Conservation (phyloP, 2,113 vertebrate species). For the Pelecanus crispus region DNA sequence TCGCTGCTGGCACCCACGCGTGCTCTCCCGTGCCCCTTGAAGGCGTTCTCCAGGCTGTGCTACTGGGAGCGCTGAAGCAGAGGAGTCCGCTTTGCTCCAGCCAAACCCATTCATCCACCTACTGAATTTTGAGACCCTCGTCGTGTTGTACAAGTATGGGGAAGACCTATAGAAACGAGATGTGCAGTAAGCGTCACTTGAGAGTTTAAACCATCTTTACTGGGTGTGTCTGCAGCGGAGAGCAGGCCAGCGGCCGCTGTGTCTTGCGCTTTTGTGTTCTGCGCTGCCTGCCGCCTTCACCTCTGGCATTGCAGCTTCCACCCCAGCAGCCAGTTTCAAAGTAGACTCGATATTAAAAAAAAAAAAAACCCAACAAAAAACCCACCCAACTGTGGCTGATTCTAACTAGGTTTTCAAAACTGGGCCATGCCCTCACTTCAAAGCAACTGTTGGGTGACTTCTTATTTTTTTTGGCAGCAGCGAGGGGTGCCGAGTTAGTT, state of each 20-base stretch:
- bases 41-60: fast-evolving
- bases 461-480: not conserved
- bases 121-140: fast-evolving
- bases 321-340: not conserved
- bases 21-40: fast-evolving
- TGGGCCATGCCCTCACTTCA: fast-evolving
- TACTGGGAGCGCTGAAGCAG: not conserved
- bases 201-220: fast-evolving
- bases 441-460: no score
- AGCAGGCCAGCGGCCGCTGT: fast-evolving
- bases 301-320: fast-evolving
- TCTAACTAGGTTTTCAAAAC: not conserved
- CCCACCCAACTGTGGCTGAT: not conserved
- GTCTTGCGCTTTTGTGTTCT: fast-evolving
- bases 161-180: fast-evolving
- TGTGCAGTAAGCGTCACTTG: fast-evolving
- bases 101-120: fast-evolving
- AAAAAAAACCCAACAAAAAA: not conserved
- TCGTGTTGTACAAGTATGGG: fast-evolving
- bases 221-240: fast-evolving
- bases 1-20: fast-evolving
- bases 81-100: fast-evolving
- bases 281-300: fast-evolving
- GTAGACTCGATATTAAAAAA: not conserved
- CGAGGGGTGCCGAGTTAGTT: fast-evolving